Base-by-base conservation (phyloP, 2,797 vertebrate species). In the Pogonophryne albipinna region DNA sequence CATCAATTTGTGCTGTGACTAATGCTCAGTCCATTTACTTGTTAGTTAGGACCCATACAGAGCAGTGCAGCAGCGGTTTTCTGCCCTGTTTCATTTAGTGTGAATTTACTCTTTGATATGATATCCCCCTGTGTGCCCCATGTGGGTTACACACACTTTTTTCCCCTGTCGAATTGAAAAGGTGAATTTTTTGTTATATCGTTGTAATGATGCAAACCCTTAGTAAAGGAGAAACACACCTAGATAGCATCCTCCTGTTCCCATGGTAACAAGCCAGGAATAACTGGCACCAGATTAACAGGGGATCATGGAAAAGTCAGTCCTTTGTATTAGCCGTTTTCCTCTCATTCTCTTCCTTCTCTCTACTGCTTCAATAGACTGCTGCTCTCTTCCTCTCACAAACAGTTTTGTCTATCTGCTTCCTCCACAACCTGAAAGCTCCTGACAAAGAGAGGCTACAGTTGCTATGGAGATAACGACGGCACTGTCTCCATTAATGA, bases 381-480 rank as follows among this genome's bases (percentile, higher is more conserved):
- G 8, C n/a, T 45, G 10, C n/a, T 42, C 34, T 42, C 46, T 41
- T 31, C 69, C 27, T 76, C 49, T 72, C 6, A 0, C 16, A 77
- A 61, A 63, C 70, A 31, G 52, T 85, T 71, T 68, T 47, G 52
- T 78, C 82, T 76, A 85, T 89, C 89, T 87, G 84, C 75, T 70
- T 76, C 76, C 77, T 44, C 56, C 56, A 27, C 14, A n/a, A 84
- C 87, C 82, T 83, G 15, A 50, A 47, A 46, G 66, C 61, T 60
- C 60, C 63, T 38, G 42, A 78, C 77, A 76, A 76, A 69, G 57
- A 76, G 59, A 71, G 82, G 69, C 75, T 74, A 46, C 84, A 58
- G 90, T 92, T 92, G 89, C 90, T 71, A 92, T 90, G 89, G 90
- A 69, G 89, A 93, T 86, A 88, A 88, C 7, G 63, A 82, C 46